Evolutionary conservation across 2,797 vertebrate species (phyloP).

Genomic region (Ctenochaetus hawaiiensis): DNA sequence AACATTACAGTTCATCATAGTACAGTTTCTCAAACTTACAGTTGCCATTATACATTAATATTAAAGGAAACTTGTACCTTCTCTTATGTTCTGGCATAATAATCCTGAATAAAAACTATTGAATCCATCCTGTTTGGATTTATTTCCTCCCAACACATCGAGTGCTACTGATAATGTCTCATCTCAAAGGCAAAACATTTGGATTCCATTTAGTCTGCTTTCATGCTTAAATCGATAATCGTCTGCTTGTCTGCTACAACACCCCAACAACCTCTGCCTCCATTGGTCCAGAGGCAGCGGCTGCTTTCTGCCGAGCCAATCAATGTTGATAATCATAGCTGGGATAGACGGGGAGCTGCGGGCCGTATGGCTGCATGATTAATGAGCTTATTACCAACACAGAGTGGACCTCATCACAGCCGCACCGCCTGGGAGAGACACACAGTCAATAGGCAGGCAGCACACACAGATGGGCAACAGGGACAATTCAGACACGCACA

Average conservation of each 20-base stretch:
- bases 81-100: neutral
- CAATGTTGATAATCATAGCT: constrained; percentile 85
- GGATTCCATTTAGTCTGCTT: constrained; percentile 75
- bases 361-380: constrained; percentile 74
- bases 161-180: constrained; percentile 31
- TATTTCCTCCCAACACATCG: constrained; percentile 12
- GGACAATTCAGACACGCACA: constrained; percentile 6
- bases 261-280: constrained; percentile 62
- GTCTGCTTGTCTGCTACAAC: constrained; percentile 70
- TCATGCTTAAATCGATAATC: constrained; percentile 79
- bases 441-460: constrained; percentile 38
- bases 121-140: constrained; percentile 16
- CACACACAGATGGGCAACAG: constrained; percentile 31
- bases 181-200: constrained; percentile 49
- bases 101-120: constrained; percentile 5
- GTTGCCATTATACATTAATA: neutral
- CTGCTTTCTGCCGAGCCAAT: constrained; percentile 76
- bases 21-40: too few relatives aligned
- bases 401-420: constrained; percentile 67
- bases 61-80: neutral
- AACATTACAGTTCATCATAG: too few relatives aligned
- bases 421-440: constrained; percentile 35
- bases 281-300: constrained; percentile 51
- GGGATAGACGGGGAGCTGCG: constrained; percentile 61
- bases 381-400: constrained; percentile 82